These are phyloP conservation scores for Spicauda simplicius DNA, from an alignment of 2,888 invertebrate species.

Conservation along the genomic window DNA sequence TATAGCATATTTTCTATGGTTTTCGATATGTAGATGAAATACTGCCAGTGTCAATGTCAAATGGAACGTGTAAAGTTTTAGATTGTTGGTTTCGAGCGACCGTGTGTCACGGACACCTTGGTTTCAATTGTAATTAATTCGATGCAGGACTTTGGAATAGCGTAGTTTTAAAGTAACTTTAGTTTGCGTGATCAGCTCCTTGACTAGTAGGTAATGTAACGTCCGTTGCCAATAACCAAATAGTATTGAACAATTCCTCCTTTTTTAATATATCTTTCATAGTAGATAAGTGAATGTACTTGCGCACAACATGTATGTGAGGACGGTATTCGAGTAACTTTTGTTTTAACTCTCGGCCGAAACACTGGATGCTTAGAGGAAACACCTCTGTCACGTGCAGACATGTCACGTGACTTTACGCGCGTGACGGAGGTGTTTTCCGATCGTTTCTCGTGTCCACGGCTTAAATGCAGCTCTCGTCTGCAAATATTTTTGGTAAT, in stretches of 20 bases:
- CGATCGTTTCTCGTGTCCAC: neutral
- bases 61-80: conserved; percentile 36
- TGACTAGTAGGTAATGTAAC: conserved; percentile 58
- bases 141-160: conserved; percentile 43
- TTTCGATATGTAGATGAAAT: conserved; percentile 79
- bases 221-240: conserved; percentile 78
- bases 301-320: conserved; percentile 72
- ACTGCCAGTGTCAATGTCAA: conserved; percentile 71
- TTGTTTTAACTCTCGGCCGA: conserved; percentile 47
- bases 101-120: conserved; percentile 12
- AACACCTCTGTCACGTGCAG: neutral
- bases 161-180: conserved; percentile 54
- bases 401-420: no score
- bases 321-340: conserved; percentile 51
- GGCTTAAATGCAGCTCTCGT: conserved; percentile 60
- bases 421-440: neutral
- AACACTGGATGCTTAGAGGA: neutral
- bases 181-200: conserved; percentile 62
- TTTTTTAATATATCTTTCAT: conserved; percentile 73
- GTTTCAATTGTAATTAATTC: conserved; percentile 30
- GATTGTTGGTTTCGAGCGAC: conserved; percentile 44
- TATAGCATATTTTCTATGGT: conserved; percentile 79
- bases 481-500: conserved; percentile 81
- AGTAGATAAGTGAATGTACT: conserved; percentile 73
- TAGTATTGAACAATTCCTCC: conserved; percentile 75